Evolutionary conservation across 2,888 invertebrate genomes (phyloP), one percentile per base, ranked within the genome.

Genomic region (Thymelicus sylvestris): DNA sequence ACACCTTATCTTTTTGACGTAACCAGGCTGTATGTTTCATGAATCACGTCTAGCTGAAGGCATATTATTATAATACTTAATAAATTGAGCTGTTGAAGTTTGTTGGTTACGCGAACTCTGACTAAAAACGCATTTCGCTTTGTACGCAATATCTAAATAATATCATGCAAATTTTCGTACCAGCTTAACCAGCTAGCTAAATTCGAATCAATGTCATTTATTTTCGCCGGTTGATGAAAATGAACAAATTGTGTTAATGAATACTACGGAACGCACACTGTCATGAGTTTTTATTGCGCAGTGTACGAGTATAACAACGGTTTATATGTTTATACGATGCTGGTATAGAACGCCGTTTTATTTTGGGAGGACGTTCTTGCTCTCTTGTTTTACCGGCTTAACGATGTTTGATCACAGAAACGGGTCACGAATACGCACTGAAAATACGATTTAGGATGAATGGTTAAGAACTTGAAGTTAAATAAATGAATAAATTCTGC

Each of bases 341-440:
- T 52, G 67, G 39, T 82, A 79, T 81, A 81, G 81, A 79, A 83
- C 81, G 77, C 78, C 72, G 74, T 78, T 85, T 81, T 93, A 92
- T 92, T 92, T 92, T 78, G 78, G 87, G 89, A 86, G 76, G 85
- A 79, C 82, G 84, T 82, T 83, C 85, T 86, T 87, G 85, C 87
- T 86, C 81, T 87, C 80, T 86, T 83, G 81, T 84, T 86, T 85
- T 84, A 83, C 78, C 80, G 82, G 82, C 81, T 83, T 81, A 80
- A 79, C 81, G 79, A 77, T 78, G 81, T 78, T 75, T 74, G 72
- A 78, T 72, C 75, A 75, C 76, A 80, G 81, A 89, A 87, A 84
- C 83, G 79, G 87, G 84, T 87, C 88, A 86, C 76, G 81, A 80
- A 71, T 73, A 73, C 67, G 70, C 73, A 76, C 52, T 60, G 63